These are phyloP conservation scores for Progne subis DNA, from an alignment of 2,113 vertebrate genomes.

Conservation along the genomic window DNA sequence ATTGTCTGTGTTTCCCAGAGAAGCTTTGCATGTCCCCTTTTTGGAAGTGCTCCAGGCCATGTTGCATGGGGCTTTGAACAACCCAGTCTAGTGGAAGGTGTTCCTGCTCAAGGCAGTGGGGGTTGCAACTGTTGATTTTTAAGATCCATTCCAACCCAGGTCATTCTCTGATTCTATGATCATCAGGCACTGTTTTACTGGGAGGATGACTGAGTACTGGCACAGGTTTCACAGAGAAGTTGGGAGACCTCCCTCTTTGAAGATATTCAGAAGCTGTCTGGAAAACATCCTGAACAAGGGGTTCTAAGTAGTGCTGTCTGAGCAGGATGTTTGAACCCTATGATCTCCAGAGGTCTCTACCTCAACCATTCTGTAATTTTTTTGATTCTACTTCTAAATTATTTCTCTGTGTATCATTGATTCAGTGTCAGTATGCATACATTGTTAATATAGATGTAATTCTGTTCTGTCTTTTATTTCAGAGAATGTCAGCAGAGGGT, in stretches of 20 bases:
- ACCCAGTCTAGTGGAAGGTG: neutral
- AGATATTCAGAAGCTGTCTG: neutral
- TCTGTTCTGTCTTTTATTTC: neutral
- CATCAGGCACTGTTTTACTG: neutral
- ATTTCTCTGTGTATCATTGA: neutral
- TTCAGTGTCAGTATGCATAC: neutral
- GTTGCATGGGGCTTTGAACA: neutral
- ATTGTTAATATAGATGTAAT: neutral
- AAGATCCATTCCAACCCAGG: neutral
- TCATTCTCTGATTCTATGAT: neutral
- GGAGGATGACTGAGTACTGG: neutral
- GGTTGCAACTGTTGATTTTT: neutral
- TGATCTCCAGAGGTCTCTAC: neutral
- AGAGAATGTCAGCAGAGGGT: neutral
- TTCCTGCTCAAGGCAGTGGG: neutral
- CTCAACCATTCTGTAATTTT: neutral
- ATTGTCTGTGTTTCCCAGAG: neutral
- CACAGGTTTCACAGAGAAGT: neutral
- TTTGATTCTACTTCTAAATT: neutral
- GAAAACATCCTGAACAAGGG: neutral
- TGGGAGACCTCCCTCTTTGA: neutral
- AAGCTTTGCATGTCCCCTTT: neutral
- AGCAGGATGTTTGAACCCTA: neutral
- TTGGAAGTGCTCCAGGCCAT: neutral
- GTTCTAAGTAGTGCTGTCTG: neutral